A percentile compares a stretch with the other conserved stretches of the same genome.
Evolutionary conservation across 2,113 vertebrate species (phyloP).

Genomic region (Poecile atricapillus): DNA sequence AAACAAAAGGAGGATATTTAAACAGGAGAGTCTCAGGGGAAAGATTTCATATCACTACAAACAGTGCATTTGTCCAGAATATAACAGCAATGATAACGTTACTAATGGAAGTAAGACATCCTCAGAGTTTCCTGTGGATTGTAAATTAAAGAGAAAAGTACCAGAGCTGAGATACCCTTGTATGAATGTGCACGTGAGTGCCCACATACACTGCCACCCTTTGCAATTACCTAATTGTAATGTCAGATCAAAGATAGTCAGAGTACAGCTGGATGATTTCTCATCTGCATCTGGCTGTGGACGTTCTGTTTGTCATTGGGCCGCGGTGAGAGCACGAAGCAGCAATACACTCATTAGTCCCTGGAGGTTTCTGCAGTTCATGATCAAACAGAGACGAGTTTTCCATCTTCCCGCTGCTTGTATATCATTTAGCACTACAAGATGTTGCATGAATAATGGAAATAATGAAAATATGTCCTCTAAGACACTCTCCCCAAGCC

Average conservation of each 20-base stretch:
- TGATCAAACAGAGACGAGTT: constrained; percentile 27
- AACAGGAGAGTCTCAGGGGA: neutral
- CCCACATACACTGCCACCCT: neutral
- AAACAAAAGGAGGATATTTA: constrained; percentile 9
- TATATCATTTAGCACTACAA: constrained; percentile 45
- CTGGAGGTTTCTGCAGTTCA: neutral
- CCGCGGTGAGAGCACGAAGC: neutral
- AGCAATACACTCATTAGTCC: constrained; percentile 2
- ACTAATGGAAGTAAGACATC: neutral
- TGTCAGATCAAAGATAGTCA: neutral
- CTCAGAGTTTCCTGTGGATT: neutral
- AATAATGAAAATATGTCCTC: constrained; percentile 16
- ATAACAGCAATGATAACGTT: neutral
- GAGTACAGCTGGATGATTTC: neutral
- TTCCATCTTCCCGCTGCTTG: constrained; percentile 18
- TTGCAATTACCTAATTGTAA: neutral
- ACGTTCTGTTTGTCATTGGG: constrained; percentile 17
- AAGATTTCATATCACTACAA: neutral
- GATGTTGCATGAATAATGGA: constrained; percentile 53
- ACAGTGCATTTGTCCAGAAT: neutral
- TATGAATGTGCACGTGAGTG: rapidly evolving
- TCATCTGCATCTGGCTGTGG: neutral
- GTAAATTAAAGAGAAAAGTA: neutral
- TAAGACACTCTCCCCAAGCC: constrained; percentile 11
- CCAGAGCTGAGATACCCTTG: neutral